Evolutionary conservation across 2,888 invertebrate species (phyloP).

Genomic region (Xestobium rufovillosum): DNA sequence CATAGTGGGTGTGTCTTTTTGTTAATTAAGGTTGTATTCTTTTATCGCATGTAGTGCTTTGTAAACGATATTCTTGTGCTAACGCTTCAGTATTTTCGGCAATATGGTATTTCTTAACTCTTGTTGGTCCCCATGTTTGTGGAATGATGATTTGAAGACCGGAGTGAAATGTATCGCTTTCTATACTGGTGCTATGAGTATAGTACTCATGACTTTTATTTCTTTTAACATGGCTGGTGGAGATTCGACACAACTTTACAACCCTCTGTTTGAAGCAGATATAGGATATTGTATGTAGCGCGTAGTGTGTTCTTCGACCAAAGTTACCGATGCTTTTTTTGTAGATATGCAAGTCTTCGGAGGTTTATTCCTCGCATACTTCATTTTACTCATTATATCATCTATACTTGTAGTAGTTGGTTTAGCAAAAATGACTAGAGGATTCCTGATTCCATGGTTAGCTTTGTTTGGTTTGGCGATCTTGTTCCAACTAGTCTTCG

Average conservation of each 20-base stretch:
- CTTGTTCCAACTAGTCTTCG: constrained; percentile 69
- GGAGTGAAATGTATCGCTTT: constrained; percentile 73
- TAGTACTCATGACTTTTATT: constrained; percentile 67
- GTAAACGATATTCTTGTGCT: too few relatives aligned
- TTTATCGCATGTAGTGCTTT: too few relatives aligned
- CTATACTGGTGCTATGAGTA: constrained; percentile 67
- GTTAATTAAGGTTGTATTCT: too few relatives aligned
- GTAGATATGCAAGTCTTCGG: constrained; percentile 70
- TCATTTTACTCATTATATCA: constrained; percentile 49
- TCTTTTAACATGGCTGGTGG: constrained; percentile 77
- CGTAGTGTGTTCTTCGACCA: too few relatives aligned
- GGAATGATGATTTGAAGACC: constrained; percentile 68
- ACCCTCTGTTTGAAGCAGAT: constrained; percentile 84
- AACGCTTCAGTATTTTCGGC: too few relatives aligned
- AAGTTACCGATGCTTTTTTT: constrained; percentile 32
- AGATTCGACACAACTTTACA: constrained; percentile 81
- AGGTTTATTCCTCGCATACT: constrained; percentile 53
- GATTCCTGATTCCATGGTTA: constrained; percentile 77
- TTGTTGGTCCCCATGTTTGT: constrained; percentile 85
- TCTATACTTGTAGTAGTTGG: constrained; percentile 57
- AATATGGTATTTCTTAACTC: constrained; percentile 67
- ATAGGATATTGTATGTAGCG: constrained; percentile 59
- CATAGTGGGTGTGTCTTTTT: too few relatives aligned
- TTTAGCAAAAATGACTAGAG: constrained; percentile 63
- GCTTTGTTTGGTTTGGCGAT: constrained; percentile 60